A percentile compares a stretch with the other conserved stretches of the same genome.
phyloP scores from a whole-genome alignment of 2,113 vertebrate genomes.

The Ictidomys tridecemlineatus region DNA sequence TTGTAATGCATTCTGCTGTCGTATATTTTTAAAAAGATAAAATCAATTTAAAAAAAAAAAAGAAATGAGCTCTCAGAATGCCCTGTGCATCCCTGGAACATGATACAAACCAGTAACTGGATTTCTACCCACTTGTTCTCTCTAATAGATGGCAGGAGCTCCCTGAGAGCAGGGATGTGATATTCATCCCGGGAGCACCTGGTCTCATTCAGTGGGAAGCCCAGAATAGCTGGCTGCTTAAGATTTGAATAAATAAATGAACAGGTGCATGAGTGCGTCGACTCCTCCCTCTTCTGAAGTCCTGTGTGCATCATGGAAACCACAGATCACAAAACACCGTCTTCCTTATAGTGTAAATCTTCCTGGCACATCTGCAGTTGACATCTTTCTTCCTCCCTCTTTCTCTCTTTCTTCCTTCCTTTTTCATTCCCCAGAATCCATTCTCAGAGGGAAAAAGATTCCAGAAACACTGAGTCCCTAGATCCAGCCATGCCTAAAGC shows the following conservation, averaged over 20 bases:
- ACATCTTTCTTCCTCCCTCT: neutral
- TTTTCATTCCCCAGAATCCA: neutral
- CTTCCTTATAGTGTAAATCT: neutral
- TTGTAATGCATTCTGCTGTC: too few relatives aligned
- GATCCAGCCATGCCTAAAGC: neutral
- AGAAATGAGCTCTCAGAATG: neutral
- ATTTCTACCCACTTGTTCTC: neutral
- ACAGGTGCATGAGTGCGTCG: neutral
- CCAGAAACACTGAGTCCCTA: neutral
- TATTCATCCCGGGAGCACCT: neutral
- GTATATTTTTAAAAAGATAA: too few relatives aligned
- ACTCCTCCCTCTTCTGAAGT: neutral
- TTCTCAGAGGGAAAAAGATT: neutral
- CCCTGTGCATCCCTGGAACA: neutral
- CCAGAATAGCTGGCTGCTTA: neutral
- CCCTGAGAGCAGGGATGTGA: neutral
- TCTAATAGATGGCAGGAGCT: neutral
- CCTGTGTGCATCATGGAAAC: neutral
- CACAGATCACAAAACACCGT: neutral
- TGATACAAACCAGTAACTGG: neutral
- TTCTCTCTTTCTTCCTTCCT: neutral
- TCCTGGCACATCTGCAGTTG: neutral
- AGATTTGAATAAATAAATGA: neutral
- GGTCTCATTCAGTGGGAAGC: neutral
- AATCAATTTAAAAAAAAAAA: too few relatives aligned